A percentile compares a stretch with the other conserved stretches of the same genome.
phyloP scores from a whole-genome alignment of 30 jellyfish, hydroid and myxozoan species.

The Chrysaora quinquecirrha region DNA sequence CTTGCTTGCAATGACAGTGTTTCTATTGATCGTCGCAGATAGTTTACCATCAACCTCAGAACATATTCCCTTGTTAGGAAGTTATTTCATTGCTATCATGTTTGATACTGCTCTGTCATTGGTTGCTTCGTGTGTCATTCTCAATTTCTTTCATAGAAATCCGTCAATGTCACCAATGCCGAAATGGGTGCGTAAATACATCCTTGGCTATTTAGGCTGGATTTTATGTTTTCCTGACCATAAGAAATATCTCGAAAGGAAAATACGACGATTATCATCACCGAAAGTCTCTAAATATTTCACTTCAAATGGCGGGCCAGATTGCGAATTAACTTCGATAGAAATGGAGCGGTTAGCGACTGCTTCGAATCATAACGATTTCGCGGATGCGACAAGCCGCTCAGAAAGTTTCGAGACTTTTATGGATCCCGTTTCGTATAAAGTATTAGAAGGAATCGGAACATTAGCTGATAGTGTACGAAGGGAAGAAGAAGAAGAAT shows the following conservation, averaged over 20 bases:
- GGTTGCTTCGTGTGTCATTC: constrained; percentile 76
- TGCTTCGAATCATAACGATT: constrained; percentile 54
- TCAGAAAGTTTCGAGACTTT: constrained; percentile 74
- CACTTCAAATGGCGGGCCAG: constrained; percentile 67
- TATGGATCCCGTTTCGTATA: constrained; percentile 78
- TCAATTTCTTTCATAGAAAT: constrained; percentile 79
- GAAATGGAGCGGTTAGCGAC: constrained; percentile 68
- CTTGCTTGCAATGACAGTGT: constrained; percentile 81
- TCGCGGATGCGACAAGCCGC: constrained; percentile 36
- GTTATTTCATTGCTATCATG: constrained; percentile 80
- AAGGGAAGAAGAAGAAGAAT: constrained; percentile 79
- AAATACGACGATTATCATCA: constrained; percentile 36
- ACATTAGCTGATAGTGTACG: constrained; percentile 83
- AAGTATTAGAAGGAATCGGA: constrained; percentile 76
- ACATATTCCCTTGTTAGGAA: constrained; percentile 75
- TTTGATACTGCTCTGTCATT: constrained; percentile 86
- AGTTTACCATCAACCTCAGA: constrained; percentile 87
- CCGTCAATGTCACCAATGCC: constrained; percentile 91
- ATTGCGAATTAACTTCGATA: constrained; percentile 31
- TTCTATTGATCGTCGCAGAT: constrained; percentile 76
- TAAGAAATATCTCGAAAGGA: constrained; percentile 36
- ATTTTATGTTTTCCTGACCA: constrained; percentile 54
- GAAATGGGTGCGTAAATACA: constrained; percentile 70
- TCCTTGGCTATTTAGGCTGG: constrained; percentile 76
- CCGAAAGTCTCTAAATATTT: constrained; percentile 40